phyloP scores from a whole-genome alignment of 2,888 invertebrate genomes.

The Alcis repandata region DNA sequence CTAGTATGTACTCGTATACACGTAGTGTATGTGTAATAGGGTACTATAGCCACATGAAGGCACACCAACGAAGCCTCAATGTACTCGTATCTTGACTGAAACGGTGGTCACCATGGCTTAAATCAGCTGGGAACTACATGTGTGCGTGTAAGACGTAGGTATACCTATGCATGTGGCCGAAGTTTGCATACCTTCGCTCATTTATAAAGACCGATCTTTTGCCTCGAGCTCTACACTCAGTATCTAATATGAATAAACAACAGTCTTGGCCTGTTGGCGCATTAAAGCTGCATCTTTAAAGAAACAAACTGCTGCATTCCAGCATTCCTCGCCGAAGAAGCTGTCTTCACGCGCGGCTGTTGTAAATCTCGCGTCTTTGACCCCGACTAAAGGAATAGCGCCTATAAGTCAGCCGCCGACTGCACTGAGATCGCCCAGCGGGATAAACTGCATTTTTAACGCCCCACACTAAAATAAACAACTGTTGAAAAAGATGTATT shows the following conservation, averaged over 20 bases:
- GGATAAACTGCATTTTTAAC: constrained; percentile 45
- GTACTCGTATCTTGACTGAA: no score
- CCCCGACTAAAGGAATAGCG: constrained; percentile 16
- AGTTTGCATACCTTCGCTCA: no score
- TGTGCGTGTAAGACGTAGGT: no score
- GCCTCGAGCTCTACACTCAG: neutral
- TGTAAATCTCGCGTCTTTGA: constrained; percentile 21
- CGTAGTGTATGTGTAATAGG: no score
- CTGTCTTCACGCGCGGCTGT: constrained; percentile 4
- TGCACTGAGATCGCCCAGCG: constrained; percentile 19
- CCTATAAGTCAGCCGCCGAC: constrained; percentile 23
- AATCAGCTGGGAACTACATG: no score
- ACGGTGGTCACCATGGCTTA: no score
- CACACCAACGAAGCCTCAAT: no score
- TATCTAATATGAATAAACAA: neutral
- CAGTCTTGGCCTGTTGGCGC: neutral
- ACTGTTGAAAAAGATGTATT: neutral
- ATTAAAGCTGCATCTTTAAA: constrained; percentile 22
- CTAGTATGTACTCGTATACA: no score
- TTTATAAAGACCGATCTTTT: neutral
- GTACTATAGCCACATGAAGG: no score
- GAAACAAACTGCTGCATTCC: constrained; percentile 19
- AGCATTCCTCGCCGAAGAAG: constrained; percentile 12
- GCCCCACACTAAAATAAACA: constrained; percentile 20
- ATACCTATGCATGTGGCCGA: no score